Evolutionary conservation across 2,113 vertebrate species (phyloP).

Genomic region (Equus quagga): DNA sequence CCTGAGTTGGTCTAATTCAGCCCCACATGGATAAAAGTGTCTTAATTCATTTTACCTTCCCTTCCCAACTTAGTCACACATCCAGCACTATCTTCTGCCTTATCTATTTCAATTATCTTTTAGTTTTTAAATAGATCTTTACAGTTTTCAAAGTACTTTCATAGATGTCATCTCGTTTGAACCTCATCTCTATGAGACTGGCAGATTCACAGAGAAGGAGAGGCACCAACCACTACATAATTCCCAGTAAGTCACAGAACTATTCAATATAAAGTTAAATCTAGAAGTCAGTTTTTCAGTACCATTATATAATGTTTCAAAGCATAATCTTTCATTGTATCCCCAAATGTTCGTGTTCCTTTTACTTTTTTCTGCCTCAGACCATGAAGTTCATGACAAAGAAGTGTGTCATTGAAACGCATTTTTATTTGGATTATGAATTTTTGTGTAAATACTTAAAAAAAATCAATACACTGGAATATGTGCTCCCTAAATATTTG

Average conservation of each 20-base stretch:
- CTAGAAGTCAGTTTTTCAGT: neutral
- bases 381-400: neutral
- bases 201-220: neutral
- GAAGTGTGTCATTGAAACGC: neutral
- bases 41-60: neutral
- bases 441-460: neutral
- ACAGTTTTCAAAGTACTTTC: neutral
- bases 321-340: neutral
- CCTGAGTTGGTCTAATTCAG: neutral
- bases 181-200: neutral
- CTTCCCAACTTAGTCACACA: neutral
- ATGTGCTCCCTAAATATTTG: neutral
- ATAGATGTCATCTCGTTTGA: neutral
- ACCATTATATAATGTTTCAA: neutral
- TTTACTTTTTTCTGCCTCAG: neutral
- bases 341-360: neutral
- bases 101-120: neutral
- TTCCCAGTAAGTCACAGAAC: neutral
- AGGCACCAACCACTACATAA: neutral
- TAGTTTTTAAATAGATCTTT: neutral
- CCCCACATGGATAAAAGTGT: neutral
- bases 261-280: neutral
- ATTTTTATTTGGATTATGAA: conserved; percentile 32
- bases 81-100: neutral
- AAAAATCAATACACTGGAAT: neutral